phyloP scores from a whole-genome alignment of 2,888 invertebrate genomes.

The Acheta domesticus region DNA sequence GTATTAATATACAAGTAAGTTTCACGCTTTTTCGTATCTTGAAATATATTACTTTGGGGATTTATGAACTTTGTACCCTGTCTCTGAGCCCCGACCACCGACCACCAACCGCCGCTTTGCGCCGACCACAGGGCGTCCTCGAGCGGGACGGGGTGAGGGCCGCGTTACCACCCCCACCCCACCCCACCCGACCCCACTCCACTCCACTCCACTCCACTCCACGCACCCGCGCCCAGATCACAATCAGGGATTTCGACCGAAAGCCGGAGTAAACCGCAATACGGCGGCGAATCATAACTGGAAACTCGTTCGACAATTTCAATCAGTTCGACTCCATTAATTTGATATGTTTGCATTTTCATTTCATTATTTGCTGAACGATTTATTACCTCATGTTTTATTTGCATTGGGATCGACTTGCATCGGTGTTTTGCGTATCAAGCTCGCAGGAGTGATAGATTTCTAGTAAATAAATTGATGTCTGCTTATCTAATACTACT shows the following conservation, averaged over 20 bases:
- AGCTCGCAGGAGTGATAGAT: too few relatives aligned
- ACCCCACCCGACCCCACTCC: neutral
- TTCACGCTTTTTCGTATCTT: too few relatives aligned
- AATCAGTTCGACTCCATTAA: neutral
- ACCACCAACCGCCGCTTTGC: neutral
- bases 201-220: neutral
- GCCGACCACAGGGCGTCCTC: too few relatives aligned
- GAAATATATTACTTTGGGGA: too few relatives aligned
- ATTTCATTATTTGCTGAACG: conserved; percentile 1
- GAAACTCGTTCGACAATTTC: conserved; percentile 1
- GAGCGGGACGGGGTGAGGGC: neutral
- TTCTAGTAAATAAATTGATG: too few relatives aligned
- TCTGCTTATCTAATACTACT: too few relatives aligned
- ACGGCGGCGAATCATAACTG: conserved; percentile 3
- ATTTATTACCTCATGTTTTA: neutral
- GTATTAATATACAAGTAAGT: too few relatives aligned
- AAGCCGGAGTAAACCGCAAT: conserved; percentile 5
- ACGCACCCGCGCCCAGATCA: neutral
- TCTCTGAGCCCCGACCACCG: neutral
- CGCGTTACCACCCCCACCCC: neutral
- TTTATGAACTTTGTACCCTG: neutral
- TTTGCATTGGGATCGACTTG: neutral
- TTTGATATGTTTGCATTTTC: conserved; percentile 18
- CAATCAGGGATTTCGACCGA: conserved; percentile 7
- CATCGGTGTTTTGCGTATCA: too few relatives aligned